Evolutionary conservation across 2,888 invertebrate species (phyloP).

Genomic region (Callyntrura sp.): DNA sequence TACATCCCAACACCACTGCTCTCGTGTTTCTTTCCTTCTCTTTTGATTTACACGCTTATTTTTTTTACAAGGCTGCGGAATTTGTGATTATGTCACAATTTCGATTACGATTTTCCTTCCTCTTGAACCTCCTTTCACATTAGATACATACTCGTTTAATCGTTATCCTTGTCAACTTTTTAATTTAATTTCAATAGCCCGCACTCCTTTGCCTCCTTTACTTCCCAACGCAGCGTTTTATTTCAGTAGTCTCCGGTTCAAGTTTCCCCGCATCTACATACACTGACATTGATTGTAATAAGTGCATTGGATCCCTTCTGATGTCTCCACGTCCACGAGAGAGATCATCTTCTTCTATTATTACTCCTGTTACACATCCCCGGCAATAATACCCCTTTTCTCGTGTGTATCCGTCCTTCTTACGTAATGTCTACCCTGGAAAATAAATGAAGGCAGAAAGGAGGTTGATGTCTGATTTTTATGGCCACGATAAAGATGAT

Average conservation of each 20-base stretch:
- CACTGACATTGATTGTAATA: too few relatives aligned
- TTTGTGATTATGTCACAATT: constrained; percentile 10
- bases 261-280: too few relatives aligned
- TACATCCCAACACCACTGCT: neutral
- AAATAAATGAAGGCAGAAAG: constrained; percentile 66
- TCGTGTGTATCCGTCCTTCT: too few relatives aligned
- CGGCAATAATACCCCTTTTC: too few relatives aligned
- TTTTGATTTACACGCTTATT: neutral
- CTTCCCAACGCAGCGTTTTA: neutral
- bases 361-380: too few relatives aligned
- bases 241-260: constrained; percentile 39
- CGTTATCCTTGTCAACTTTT: neutral
- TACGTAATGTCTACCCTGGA: too few relatives aligned
- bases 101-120: neutral
- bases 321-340: too few relatives aligned
- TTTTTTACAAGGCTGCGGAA: too few relatives aligned
- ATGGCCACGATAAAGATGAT: constrained; percentile 73
- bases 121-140: neutral
- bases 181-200: neutral
- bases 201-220: neutral
- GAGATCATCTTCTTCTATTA: too few relatives aligned
- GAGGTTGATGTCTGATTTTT: constrained; percentile 71
- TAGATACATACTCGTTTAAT: too few relatives aligned
- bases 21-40: too few relatives aligned
- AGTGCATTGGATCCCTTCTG: too few relatives aligned